Evolutionary conservation across 2,113 vertebrate genomes (phyloP).

Genomic region (Geococcyx californianus): DNA sequence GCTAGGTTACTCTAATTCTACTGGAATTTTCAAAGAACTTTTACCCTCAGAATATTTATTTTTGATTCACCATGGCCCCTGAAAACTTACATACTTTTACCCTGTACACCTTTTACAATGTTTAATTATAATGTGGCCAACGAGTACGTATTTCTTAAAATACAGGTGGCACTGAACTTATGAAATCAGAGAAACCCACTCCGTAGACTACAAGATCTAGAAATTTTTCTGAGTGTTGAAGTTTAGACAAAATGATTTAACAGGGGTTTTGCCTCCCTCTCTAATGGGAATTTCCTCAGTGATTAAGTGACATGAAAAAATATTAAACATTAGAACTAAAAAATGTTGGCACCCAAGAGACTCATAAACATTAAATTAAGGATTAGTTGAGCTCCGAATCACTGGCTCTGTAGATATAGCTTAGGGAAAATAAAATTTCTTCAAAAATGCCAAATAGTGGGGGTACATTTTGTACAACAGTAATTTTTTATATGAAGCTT

Average conservation of each 20-base stretch:
- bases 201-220: background rate
- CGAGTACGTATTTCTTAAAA: background rate
- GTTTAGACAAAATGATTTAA: background rate
- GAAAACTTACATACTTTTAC: background rate
- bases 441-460: background rate
- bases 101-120: background rate
- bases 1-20: background rate
- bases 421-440: background rate
- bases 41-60: background rate
- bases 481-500: background rate
- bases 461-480: background rate
- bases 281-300: background rate
- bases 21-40: background rate
- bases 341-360: background rate
- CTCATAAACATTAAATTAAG: background rate
- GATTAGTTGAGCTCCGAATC: background rate
- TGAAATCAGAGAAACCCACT: background rate
- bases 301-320: background rate
- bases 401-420: background rate
- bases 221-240: background rate
- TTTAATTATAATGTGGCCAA: background rate
- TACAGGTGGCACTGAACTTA: background rate
- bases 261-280: fast-evolving
- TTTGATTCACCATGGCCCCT: background rate
- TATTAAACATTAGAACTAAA: background rate